A percentile compares a stretch with the other conserved stretches of the same genome.
These are phyloP conservation scores for Hemibagrus wyckioides DNA, from an alignment of 2,113 vertebrate genomes.

Conservation along the genomic window DNA sequence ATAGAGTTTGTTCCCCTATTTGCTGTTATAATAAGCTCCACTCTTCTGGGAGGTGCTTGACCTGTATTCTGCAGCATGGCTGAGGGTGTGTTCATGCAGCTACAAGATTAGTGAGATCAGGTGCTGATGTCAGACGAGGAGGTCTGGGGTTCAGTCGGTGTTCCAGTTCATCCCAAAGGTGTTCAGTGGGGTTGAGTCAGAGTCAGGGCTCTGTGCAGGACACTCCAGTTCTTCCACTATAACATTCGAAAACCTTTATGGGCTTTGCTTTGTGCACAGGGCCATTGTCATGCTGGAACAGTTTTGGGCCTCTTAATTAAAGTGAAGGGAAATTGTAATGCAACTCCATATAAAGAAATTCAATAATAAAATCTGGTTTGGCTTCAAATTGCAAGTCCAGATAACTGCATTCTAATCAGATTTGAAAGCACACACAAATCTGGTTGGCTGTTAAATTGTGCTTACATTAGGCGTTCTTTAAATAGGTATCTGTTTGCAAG, in stretches of 20 bases:
- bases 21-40: too few relatives aligned
- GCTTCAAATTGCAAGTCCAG: background rate
- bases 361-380: background rate
- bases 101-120: background rate
- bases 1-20: too few relatives aligned
- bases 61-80: background rate
- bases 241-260: background rate
- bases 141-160: background rate
- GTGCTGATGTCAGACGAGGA: background rate
- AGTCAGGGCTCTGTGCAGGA: too few relatives aligned
- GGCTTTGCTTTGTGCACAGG: too few relatives aligned
- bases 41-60: background rate
- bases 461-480: background rate
- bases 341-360: too few relatives aligned
- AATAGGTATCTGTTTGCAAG: background rate
- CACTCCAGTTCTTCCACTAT: background rate
- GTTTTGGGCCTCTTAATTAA: too few relatives aligned
- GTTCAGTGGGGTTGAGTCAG: background rate
- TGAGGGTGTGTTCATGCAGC: background rate
- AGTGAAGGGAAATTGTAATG: too few relatives aligned
- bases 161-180: too few relatives aligned
- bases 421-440: background rate
- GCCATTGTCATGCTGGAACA: too few relatives aligned
- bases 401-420: background rate
- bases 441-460: background rate